Evolutionary conservation across 1,140 invertebrate species (phyloP).

Genomic region (Megalonaias nervosa): DNA sequence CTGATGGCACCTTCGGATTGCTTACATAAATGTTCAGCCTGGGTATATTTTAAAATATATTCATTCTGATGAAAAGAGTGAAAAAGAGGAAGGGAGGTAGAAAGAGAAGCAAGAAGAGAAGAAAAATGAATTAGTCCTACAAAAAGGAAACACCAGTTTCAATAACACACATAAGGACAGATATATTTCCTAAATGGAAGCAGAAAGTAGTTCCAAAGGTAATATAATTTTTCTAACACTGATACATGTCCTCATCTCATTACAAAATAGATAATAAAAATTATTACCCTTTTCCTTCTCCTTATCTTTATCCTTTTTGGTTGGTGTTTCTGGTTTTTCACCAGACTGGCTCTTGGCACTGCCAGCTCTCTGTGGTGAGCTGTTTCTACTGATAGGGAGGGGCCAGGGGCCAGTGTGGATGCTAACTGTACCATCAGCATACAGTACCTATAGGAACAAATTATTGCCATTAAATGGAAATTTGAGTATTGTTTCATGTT

Average conservation of each 20-base stretch:
- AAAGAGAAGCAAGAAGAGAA: not conserved
- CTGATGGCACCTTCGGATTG: too few relatives aligned
- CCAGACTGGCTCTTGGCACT: conserved; percentile 47
- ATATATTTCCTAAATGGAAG: too few relatives aligned
- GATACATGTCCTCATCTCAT: not conserved
- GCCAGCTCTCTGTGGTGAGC: conserved; percentile 41
- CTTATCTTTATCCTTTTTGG: conserved; percentile 44
- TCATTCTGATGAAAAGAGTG: too few relatives aligned
- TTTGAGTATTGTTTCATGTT: too few relatives aligned
- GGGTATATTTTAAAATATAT: not conserved
- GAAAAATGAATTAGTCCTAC: not conserved
- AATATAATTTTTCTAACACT: not conserved
- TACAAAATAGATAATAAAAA: not conserved
- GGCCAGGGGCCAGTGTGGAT: conserved; percentile 55
- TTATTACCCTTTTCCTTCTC: conserved; percentile 1
- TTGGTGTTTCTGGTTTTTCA: conserved; percentile 47
- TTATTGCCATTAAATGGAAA: too few relatives aligned
- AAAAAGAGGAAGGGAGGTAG: not conserved
- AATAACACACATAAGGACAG: too few relatives aligned
- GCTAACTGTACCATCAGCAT: conserved; percentile 68
- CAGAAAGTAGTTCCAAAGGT: not conserved
- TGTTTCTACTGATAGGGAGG: conserved; percentile 37
- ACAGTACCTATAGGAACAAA: conserved; percentile 54
- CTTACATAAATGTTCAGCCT: not conserved
- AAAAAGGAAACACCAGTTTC: too few relatives aligned